Base-by-base conservation (phyloP, 1,140 invertebrate genomes). In the Bemisia tabaci region DNA sequence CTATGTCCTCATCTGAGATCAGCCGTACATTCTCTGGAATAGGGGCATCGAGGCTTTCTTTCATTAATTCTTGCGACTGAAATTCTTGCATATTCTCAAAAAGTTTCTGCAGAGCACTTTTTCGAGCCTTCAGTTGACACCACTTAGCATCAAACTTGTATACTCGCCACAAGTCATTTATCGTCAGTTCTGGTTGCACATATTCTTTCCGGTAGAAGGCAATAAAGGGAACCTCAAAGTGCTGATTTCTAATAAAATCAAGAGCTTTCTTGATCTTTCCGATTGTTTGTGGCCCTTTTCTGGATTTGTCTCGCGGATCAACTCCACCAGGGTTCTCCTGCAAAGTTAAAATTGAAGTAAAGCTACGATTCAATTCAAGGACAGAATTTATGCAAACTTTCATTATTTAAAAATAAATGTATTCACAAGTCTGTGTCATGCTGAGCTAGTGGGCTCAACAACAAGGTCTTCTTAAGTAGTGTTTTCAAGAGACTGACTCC, bases 131-230 rank as follows among this genome's bases (percentile, higher is more conserved):
- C 27, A 98, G 76, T 75, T 96, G 92, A 75, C 94, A 97, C 94
- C 95, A 99, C 82, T 94, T 95, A 58, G 92, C 94, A 80, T 98
- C 96, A 76, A 84, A 95, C 72, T 93, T 90, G 76, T 96, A 99
- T 1, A 99, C 89, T 75, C 91, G 93, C 97, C 97, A 99, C 1
- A 99, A 78, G 76, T 98, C 96, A 73, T 94, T 94, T 23, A 98
- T 94, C 66, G 88, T 93, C 12, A 99, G 77, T 72, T 97, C 94
- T 0, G 94, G 93, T 72, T 94, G 87, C 0, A 98, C 92, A 75
- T 98, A 96, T 77, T 99, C 97, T 78, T 99, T 99, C 25, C 97
- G 83, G 74, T 99, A 99, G 76, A 97, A 98, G 0, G 95, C 92
- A 72, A 99, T 99, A 74, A 99, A 99, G 0, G 97, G 95, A 25